Evolutionary conservation across 2,797 vertebrate genomes (phyloP).

Genomic region (Lithobates pipiens): DNA sequence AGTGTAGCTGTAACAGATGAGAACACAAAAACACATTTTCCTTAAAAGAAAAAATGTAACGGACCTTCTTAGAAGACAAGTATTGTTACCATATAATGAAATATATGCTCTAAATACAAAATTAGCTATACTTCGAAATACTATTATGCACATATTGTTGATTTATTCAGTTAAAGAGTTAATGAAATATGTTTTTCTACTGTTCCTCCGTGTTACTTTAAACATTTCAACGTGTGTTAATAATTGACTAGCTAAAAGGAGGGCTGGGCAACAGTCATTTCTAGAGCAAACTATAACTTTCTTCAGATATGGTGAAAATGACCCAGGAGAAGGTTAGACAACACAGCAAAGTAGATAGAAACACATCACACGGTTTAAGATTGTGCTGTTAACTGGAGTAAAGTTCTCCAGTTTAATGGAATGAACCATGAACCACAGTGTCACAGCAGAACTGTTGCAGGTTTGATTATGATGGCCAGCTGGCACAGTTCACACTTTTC

Average conservation of each 20-base stretch:
- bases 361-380: neutral
- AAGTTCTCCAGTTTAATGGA: constrained; percentile 34
- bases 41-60: too few relatives aligned
- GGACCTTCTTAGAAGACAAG: neutral
- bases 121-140: neutral
- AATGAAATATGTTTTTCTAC: constrained; percentile 18
- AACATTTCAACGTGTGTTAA: constrained; percentile 55
- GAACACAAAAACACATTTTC: too few relatives aligned
- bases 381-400: constrained; percentile 30
- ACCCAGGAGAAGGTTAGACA: constrained; percentile 48
- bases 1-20: too few relatives aligned
- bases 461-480: neutral
- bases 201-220: constrained; percentile 44
- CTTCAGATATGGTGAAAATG: constrained; percentile 35
- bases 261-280: constrained; percentile 48
- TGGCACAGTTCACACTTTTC: neutral
- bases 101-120: neutral
- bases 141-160: neutral
- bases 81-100: neutral
- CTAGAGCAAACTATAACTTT: constrained; percentile 52
- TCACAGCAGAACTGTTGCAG: neutral
- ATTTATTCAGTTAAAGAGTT: constrained; percentile 2
- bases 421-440: neutral
- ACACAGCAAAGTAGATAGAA: constrained; percentile 10
- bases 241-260: constrained; percentile 56